These are phyloP conservation scores for Drosophila vallismaia DNA, from an alignment of 2,888 invertebrate species.

Conservation along the genomic window DNA sequence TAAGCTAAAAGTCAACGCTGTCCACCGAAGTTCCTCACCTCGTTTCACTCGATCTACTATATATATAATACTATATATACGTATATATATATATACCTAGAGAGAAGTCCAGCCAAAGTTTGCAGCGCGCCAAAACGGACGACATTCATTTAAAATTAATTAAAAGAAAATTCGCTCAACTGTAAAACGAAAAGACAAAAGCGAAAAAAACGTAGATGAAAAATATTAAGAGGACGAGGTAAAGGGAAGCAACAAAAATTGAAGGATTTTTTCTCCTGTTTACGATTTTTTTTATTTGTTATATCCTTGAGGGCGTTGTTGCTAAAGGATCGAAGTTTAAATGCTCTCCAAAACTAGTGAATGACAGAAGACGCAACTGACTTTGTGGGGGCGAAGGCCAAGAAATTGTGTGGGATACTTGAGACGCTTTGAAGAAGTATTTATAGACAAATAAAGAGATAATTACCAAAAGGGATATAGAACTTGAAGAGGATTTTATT, in stretches of 20 bases:
- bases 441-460: not conserved
- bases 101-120: slow-evolving; percentile 54
- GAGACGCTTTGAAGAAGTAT: slow-evolving; percentile 1
- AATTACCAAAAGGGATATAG: not conserved
- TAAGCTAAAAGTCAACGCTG: slow-evolving; percentile 74
- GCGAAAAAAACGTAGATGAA: slow-evolving; percentile 42
- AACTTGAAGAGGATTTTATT: not conserved
- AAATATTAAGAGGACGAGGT: slow-evolving; percentile 42
- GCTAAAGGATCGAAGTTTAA: slow-evolving; percentile 45
- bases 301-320: not conserved
- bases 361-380: slow-evolving; percentile 9
- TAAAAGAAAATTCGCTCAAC: slow-evolving; percentile 80
- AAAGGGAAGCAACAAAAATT: slow-evolving; percentile 61
- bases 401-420: slow-evolving; percentile 3
- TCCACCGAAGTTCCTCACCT: slow-evolving; percentile 25
- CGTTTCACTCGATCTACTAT: not conserved
- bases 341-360: slow-evolving; percentile 36
- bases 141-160: slow-evolving; percentile 80
- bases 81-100: not conserved
- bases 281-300: too few species aligned
- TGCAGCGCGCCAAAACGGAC: slow-evolving; percentile 72
- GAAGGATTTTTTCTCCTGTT: slow-evolving; percentile 46
- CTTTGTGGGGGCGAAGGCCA: slow-evolving; percentile 1
- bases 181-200: slow-evolving; percentile 77
- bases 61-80: not conserved